These are phyloP conservation scores for Aix galericulata DNA, from an alignment of 2,113 vertebrate genomes.

Conservation along the genomic window DNA sequence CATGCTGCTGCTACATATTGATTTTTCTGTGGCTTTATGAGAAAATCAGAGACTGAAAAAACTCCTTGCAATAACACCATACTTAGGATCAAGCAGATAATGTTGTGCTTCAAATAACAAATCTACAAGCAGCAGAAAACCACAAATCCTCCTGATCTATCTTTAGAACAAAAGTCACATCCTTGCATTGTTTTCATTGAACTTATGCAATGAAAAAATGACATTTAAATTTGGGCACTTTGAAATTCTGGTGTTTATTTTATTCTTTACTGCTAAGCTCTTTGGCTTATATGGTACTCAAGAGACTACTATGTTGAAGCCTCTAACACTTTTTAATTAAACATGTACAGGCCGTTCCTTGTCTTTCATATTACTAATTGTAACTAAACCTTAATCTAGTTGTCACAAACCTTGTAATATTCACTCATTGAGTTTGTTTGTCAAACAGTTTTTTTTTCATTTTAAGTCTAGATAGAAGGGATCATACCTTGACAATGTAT, in stretches of 20 bases:
- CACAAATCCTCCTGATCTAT: slow-evolving; percentile 38
- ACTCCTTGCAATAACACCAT: background rate
- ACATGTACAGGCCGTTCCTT: background rate
- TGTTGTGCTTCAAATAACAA: background rate
- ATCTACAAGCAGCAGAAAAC: slow-evolving; percentile 28
- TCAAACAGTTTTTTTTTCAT: background rate
- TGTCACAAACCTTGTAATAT: background rate
- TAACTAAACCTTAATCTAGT: background rate
- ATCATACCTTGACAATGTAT: background rate
- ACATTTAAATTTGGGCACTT: slow-evolving; percentile 30
- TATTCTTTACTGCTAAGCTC: background rate
- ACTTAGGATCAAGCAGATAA: background rate
- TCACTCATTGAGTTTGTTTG: background rate
- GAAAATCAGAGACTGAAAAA: background rate
- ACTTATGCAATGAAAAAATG: slow-evolving; percentile 38
- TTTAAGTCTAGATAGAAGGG: background rate
- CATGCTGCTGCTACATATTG: background rate
- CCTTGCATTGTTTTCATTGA: slow-evolving; percentile 67
- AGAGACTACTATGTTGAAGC: background rate
- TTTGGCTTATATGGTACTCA: background rate
- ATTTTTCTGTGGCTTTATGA: background rate
- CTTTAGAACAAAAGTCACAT: slow-evolving; percentile 67
- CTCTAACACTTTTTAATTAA: background rate
- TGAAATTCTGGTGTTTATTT: slow-evolving; percentile 22
- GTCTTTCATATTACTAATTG: background rate